Base-by-base conservation (phyloP, 2,797 vertebrate genomes). In the Ctenosaura bakeri region DNA sequence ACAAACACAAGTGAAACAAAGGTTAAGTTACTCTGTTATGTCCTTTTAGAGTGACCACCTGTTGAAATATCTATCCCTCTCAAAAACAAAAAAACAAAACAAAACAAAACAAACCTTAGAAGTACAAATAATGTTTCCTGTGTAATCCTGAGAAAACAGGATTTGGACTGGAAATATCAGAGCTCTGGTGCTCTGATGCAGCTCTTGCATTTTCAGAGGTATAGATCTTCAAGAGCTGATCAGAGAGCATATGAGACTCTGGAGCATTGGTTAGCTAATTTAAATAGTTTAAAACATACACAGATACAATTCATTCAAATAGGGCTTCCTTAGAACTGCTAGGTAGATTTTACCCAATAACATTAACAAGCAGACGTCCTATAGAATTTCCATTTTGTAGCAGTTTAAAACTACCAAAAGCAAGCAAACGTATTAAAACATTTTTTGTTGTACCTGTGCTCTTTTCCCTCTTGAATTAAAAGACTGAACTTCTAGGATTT, bases 371-470 rank as follows among this genome's bases (percentile, higher is more conserved):
- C 52, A 92, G 38, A 69, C 4, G 24, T 87, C 86, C 29, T 50
- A 50, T 81, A 2, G 89, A 91, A 90, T 88, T 73, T 83, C 38
- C 90, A 32, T 8, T 85, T 3, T 85, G 1, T 14, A 59, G 20
- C 46, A 38, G 46, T 62, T 20, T 52, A 92, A 94, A 79, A 81
- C 38, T 18, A 85, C 90, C 82, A 14, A 90, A 46, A 73, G 38
- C 80, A 50, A 8, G 12, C 82, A 42, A 62, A 38, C 9, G 38
- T 66, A 88, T 77, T 89, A 24, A 90, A 71, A 13, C 29, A 73
- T 8, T 26, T 89, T 9, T 42, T 92, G 32, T 24, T 83, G 13
- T 42, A 64, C 6, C 14, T 83, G 18, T 78, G 76, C 6, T 35
- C 73, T 42, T 4, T 83, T 91, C 35, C 56, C 81, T 32, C 9